Evolutionary conservation across 1,140 invertebrate species (phyloP), one percentile per base, ranked within the genome.

Genomic region (Antheraea mylitta): DNA sequence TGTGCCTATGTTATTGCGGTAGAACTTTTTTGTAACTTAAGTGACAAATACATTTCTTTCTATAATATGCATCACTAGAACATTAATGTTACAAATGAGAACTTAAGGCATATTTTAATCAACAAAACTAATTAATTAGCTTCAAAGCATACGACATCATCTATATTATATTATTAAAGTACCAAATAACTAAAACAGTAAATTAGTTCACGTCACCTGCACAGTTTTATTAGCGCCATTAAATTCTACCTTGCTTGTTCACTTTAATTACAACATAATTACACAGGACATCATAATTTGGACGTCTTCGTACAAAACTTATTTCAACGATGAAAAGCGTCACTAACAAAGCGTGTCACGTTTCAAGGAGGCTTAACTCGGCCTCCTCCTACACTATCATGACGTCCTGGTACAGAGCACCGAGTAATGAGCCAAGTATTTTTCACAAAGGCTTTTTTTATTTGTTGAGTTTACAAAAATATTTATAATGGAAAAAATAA

Each of bases 311-410:
- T 42, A 42, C 11, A 38, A 61, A 69, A 69, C 60, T 72, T 70
- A 68, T 64, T 71, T 53, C 58, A 70, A 60, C 64, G 63, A 45
- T 64, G 68, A 69, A 66, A 65, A 67, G 64, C 65, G 61, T 67
- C 72, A 63, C 70, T 76, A 76, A 74, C 71, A 78, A 78, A 74
- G 72, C 66, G 74, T 71, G 66, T 68, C 69, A 69, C 68, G 36
- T 22, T 48, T 58, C 61, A 71, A 77, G 75, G 70, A 73, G 61
- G 68, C 73, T 73, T 64, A 60, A 79, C 66, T 42, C 38, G 38
- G 18, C 62, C 71, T 73, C 62, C 71, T 73, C 71, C 69, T 72
- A 64, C 66, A 61, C 72, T 42, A 45, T 68, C 66, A 73, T 79
- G 70, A 60, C 64, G 45, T 72, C 70, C 75, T 72, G 68, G 73